Base-by-base conservation (phyloP, 1,140 invertebrate species). In the Sminthurides bifidus region DNA sequence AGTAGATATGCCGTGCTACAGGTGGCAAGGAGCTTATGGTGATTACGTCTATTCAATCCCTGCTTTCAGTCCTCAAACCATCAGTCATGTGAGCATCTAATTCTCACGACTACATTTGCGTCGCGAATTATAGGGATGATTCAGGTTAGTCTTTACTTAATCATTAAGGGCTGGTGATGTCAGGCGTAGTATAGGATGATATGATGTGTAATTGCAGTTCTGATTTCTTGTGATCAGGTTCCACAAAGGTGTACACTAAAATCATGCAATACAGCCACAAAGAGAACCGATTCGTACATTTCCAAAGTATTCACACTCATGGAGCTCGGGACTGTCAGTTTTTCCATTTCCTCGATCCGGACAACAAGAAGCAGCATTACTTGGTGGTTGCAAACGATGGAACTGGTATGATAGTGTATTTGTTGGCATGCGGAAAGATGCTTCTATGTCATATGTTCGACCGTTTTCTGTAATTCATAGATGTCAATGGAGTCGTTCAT, bases 1-100 rank as follows among this genome's bases (percentile, higher is more conserved):
- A 23, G 54, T 67, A 35, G 19, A 54, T 33, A 61, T 67, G 57
- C 54, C 60, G 35, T 61, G 59, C 14, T 78, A 74, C 53, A 65
- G 64, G 19, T 77, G 75, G 75, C 57, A 70, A 27, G 71, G 70
- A 24, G 70, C 68, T 38, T 71, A 77, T 62, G 79, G 79, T 62
- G 75, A 79, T 66, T 49, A 67, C 2, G 65, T 73, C 6, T 69
- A 75, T 35, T 49, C 59, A 6, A 58, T 79, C 37, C 51, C 63
- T 30, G 69, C 70, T 6, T 62, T 60, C 35, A 69, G 69, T 58
- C 66, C 71, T 5, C 68, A 66, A 64, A 67, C 66, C 59, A 64
- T 75, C 23, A 59, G 60, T 21, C 66, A 71, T n/a, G 74, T 75
- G 63, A 58, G 50, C 2, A 65, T 70, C 38, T 72, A n/a, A 68